Conservation (phyloP, 2,888 invertebrate species). For the Pristionchus exspectatus region DNA sequence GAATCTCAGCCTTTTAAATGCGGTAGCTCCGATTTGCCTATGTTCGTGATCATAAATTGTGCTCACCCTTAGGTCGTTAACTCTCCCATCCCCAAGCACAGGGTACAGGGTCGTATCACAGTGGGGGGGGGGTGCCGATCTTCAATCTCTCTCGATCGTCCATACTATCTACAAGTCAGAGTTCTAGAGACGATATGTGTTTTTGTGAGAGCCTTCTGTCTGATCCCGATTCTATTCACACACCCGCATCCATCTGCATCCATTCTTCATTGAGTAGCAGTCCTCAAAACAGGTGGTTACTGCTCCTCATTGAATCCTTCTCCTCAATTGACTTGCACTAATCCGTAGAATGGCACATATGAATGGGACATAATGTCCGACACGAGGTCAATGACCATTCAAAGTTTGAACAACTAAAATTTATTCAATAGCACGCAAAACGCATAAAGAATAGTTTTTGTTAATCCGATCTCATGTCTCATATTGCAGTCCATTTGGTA, state of each 20-base stretch:
- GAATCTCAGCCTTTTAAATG: not conserved
- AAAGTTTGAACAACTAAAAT: no score
- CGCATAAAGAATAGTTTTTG: no score
- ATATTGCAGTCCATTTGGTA: no score
- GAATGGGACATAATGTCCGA: not conserved
- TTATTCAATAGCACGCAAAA: no score
- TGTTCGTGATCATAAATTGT: not conserved
- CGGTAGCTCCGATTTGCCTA: not conserved
- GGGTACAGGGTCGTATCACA: conserved; percentile 45
- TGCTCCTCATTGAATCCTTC: not conserved
- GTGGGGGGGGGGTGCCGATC: not conserved
- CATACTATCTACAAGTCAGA: not conserved
- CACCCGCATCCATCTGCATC: conserved; percentile 9
- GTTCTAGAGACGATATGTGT: not conserved
- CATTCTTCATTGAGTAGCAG: conserved; percentile 13
- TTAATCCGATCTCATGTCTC: no score
- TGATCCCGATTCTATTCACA: conserved; percentile 11
- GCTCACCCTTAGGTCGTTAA: not conserved
- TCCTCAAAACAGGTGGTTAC: conserved; percentile 27
- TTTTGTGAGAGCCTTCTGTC: not conserved
- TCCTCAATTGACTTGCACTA: conserved; percentile 20
- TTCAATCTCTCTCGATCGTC: not conserved
- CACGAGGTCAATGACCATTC: not conserved
- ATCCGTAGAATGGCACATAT: conserved; percentile 17
- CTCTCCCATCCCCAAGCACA: not conserved